Conservation (phyloP, 2,113 vertebrate species). For the Emberiza fucata region DNA sequence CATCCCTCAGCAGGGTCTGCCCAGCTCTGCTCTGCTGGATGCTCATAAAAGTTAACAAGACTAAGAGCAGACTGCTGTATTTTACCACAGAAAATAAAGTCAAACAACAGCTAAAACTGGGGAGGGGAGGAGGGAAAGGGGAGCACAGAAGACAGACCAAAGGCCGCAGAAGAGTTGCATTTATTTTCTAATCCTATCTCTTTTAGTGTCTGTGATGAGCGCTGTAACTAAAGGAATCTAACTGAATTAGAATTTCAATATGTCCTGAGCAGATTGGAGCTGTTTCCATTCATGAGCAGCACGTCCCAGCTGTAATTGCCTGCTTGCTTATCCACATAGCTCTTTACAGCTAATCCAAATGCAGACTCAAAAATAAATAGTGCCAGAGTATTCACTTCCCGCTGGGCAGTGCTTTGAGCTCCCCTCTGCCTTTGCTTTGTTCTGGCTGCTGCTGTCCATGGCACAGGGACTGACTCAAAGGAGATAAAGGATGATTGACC, state of each 20-base stretch:
- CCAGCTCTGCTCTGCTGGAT: neutral
- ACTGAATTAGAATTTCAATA: conserved; percentile 58
- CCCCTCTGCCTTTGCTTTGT: conserved; percentile 40
- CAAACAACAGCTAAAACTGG: conserved; percentile 26
- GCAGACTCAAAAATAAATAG: conserved; percentile 25
- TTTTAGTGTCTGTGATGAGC: conserved; percentile 27
- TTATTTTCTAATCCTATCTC: conserved; percentile 47
- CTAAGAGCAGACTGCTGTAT: neutral
- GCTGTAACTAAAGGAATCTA: conserved; percentile 33
- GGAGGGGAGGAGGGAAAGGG: neutral
- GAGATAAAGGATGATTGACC: conserved; percentile 48
- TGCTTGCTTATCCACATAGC: conserved; percentile 37
- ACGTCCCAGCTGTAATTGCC: conserved; percentile 56
- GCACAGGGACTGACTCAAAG: neutral
- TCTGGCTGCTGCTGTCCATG: neutral
- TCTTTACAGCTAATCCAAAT: conserved; percentile 61
- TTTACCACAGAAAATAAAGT: conserved; percentile 27
- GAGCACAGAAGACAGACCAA: conserved; percentile 17
- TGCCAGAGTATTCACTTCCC: conserved; percentile 12
- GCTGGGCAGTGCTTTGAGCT: conserved; percentile 18
- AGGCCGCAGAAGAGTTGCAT: neutral
- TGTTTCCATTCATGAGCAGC: conserved; percentile 45
- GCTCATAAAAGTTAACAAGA: neutral
- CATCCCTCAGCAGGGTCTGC: accelerated
- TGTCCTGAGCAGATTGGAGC: conserved; percentile 45